These are phyloP conservation scores for Octodonta nipae DNA, from an alignment of 2,888 invertebrate species.

Conservation along the genomic window DNA sequence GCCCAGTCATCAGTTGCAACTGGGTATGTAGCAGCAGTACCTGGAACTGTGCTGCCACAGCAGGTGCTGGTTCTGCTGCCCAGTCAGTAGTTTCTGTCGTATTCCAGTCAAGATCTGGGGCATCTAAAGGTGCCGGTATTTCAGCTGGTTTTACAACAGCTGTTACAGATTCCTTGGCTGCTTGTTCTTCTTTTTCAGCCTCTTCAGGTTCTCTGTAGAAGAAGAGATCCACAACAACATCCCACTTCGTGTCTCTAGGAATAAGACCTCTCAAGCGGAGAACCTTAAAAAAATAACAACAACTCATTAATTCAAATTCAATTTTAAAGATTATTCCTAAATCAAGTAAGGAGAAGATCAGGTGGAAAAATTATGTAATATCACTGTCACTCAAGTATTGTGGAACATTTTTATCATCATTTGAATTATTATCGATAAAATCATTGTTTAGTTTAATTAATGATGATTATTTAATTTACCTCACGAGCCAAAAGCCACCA, in stretches of 20 bases:
- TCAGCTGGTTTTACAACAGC: conserved; percentile 28
- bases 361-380: conserved; percentile 27
- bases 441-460: not conserved
- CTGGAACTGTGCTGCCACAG: conserved; percentile 27
- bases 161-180: conserved; percentile 60
- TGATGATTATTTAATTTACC: conserved; percentile 27
- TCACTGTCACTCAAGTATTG: conserved; percentile 18
- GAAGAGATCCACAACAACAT: conserved; percentile 96
- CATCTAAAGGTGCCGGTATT: conserved; percentile 2
- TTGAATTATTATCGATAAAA: conserved; percentile 2
- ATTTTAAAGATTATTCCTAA: too few species aligned
- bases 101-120: conserved; percentile 38
- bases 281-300: conserved; percentile 35
- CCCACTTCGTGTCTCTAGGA: conserved; percentile 86
- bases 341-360: conserved; percentile 18
- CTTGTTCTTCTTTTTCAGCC: conserved; percentile 90
- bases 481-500: conserved; percentile 99
- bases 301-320: too few species aligned
- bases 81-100: conserved; percentile 44
- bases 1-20: conserved; percentile 30
- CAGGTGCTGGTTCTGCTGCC: conserved; percentile 30
- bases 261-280: conserved; percentile 87
- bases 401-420: conserved; percentile 24
- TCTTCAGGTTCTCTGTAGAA: conserved; percentile 99
- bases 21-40: conserved; percentile 13